Evolutionary conservation across 2,888 invertebrate species (phyloP), one percentile per base, ranked within the genome.

Genomic region (Cyrtodaria siliqua): DNA sequence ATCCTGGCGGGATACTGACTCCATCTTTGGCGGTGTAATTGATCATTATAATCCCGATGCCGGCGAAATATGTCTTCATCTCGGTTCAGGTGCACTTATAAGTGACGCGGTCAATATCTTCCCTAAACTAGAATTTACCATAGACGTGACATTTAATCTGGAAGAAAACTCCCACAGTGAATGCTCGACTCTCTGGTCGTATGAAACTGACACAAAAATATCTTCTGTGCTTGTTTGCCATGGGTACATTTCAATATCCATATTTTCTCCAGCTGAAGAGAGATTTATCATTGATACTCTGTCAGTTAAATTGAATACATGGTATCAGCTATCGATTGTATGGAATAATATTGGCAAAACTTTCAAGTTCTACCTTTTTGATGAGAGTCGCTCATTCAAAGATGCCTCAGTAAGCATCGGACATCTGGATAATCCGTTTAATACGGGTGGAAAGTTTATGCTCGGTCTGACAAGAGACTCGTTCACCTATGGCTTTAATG

Each of bases 241-340:
- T 20, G 56, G 55, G 4, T 24, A 50, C 4, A n/a, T 87, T 2
- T 29, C 67, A 14, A 60, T 77, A 2, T 63, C 76, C 63, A 64
- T 70, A 16, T 73, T 71, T 20, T 50, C 55, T 27, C 50, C 16
- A 26, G 40, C 44, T 9, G 66, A 63, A 9, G 52, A 52, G 12
- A 23, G n/a, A 18, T 20, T 40, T 12, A 44, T n/a, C 9, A 62
- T 70, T 12, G 27, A 74, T 16, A 66, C 81, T 4, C 26, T 87
- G 2, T 44, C 49, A 23, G 72, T 87, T n/a, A 52, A 56, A 6
- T 44, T 62, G 6, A 33, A 77, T 18, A 75, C 52, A 8, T 89
- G 89, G 89, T 86, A 87, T 59, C 87, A 89, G 61, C 59, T 87
- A 18, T 62, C 85, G 12, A 29, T 84, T n/a, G 82, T 71, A 9